Conservation (phyloP, 2,113 vertebrate species). For the Cyanoliseus patagonus region DNA sequence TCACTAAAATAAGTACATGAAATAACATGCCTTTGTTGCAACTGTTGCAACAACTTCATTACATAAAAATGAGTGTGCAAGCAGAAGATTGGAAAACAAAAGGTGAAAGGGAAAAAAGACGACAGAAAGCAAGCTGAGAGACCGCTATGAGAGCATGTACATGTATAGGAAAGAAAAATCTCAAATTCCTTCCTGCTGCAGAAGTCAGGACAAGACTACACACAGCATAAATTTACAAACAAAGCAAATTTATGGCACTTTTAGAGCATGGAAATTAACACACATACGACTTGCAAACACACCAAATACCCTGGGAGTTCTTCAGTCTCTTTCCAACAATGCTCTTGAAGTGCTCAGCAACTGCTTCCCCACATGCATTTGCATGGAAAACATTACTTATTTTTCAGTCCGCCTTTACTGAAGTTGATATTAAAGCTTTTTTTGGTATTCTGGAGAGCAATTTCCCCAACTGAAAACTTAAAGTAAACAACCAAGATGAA, state of each 20-base stretch:
- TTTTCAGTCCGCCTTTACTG: background rate
- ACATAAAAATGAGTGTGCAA: background rate
- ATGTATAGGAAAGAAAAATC: background rate
- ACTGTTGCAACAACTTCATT: background rate
- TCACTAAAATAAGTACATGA: background rate
- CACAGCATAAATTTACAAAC: background rate
- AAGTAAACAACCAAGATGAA: background rate
- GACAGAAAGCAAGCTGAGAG: background rate
- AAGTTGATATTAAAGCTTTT: background rate
- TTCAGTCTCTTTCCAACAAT: background rate
- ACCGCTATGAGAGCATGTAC: background rate
- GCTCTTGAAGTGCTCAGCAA: background rate
- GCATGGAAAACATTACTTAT: background rate
- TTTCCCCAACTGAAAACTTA: background rate
- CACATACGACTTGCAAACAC: background rate
- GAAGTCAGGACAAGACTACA: background rate
- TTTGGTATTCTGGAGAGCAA: background rate
- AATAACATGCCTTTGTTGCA: background rate
- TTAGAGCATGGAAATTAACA: background rate
- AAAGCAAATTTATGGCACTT: background rate
- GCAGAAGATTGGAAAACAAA: background rate
- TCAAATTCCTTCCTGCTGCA: background rate
- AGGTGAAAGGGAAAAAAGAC: background rate
- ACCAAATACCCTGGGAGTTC: background rate
- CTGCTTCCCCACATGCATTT: background rate